Evolutionary conservation across 2,888 invertebrate species (phyloP).

Genomic region (Malthinus seriepunctatus): DNA sequence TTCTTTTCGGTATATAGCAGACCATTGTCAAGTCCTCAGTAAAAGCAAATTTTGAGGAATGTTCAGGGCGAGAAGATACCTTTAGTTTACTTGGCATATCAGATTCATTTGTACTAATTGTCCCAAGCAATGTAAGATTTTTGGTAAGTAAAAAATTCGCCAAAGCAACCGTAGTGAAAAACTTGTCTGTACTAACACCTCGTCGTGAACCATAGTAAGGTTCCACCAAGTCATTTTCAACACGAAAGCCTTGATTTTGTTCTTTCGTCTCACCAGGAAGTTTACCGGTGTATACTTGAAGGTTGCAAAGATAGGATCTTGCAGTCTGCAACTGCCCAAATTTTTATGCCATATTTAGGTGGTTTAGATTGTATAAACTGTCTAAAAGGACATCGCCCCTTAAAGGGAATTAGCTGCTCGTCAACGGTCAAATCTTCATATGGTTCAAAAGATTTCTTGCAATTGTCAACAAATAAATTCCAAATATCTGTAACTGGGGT

Average conservation of each 20-base stretch:
- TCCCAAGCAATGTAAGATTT: constrained; percentile 34
- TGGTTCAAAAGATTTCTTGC: constrained; percentile 4
- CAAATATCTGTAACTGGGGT: no score
- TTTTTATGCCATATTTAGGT: constrained; percentile 18
- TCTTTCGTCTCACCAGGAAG: constrained; percentile 29
- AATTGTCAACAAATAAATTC: neutral
- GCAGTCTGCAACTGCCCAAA: constrained; percentile 10
- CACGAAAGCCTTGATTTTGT: constrained; percentile 37
- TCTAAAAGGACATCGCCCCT: constrained; percentile 16
- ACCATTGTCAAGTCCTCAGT: constrained; percentile 1
- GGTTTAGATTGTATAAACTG: constrained; percentile 24
- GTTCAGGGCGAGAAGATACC: neutral
- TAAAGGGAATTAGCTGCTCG: constrained; percentile 14
- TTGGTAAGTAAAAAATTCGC: constrained; percentile 31
- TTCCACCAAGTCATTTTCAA: constrained; percentile 37
- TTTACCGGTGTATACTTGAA: constrained; percentile 33
- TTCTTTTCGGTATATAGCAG: neutral
- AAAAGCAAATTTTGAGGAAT: constrained; percentile 18
- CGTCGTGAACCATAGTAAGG: constrained; percentile 35
- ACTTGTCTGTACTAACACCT: constrained; percentile 35
- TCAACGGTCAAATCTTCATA: constrained; percentile 8
- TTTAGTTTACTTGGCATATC: constrained; percentile 10
- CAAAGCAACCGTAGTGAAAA: constrained; percentile 31
- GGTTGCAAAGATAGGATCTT: constrained; percentile 12
- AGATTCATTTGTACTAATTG: constrained; percentile 32